phyloP scores from a whole-genome alignment of 1,140 invertebrate species.

The Pachypeltis micranthus region DNA sequence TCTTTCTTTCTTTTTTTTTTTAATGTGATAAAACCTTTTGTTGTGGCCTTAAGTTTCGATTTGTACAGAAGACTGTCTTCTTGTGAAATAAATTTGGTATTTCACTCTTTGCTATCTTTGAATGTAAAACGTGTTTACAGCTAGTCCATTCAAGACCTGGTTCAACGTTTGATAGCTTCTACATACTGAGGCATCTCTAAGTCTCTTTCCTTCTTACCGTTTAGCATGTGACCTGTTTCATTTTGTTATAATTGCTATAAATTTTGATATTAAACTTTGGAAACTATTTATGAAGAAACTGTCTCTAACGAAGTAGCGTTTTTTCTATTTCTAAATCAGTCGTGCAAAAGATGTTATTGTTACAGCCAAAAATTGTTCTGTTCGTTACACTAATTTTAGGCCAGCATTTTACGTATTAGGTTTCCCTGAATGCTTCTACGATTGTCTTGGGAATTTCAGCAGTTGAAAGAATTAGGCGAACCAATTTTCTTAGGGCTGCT shows the following conservation, averaged over 20 bases:
- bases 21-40: background rate
- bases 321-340: no score
- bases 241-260: background rate
- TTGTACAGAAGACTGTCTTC: background rate
- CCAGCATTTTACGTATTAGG: no score
- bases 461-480: no score
- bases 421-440: no score
- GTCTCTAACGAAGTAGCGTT: no score
- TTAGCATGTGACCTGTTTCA: background rate
- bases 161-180: background rate
- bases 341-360: no score
- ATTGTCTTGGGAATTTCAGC: no score
- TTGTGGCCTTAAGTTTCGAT: background rate
- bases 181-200: background rate
- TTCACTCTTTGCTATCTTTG: background rate
- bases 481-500: no score
- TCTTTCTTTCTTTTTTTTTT: background rate
- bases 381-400: no score
- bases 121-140: background rate
- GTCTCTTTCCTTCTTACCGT: background rate
- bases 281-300: background rate
- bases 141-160: background rate
- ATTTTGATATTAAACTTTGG: background rate
- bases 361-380: no score
- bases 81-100: background rate